Conservation (phyloP, 2,113 vertebrate genomes). For the Salvelinus fontinalis region DNA sequence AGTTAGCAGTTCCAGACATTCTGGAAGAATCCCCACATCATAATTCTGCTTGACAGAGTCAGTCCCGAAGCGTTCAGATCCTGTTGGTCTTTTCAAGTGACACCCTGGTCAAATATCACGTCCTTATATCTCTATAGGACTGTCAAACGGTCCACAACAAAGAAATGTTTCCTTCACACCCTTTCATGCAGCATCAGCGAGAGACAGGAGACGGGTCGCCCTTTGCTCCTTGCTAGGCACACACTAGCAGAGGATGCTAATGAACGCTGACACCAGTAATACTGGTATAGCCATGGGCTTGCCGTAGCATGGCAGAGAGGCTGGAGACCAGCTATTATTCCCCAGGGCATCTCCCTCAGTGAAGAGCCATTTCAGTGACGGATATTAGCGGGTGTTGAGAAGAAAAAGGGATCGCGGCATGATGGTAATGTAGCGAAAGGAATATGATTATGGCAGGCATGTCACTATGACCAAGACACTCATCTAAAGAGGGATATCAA, state of each 20-base stretch:
- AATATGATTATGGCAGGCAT: too few species aligned
- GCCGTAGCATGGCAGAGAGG: background rate
- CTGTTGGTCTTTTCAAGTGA: background rate
- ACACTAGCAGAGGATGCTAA: constrained; percentile 1
- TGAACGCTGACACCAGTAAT: constrained; percentile 21
- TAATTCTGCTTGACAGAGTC: background rate
- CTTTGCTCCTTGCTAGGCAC: too few species aligned
- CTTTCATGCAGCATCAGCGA: too few species aligned
- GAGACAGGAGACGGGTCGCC: too few species aligned
- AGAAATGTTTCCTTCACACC: too few species aligned
- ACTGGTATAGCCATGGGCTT: background rate
- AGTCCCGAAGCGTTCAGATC: background rate
- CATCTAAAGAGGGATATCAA: too few species aligned
- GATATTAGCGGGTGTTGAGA: background rate
- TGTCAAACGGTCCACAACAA: too few species aligned
- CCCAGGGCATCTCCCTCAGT: background rate
- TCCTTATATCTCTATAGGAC: too few species aligned
- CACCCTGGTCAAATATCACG: too few species aligned
- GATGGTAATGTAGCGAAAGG: too few species aligned
- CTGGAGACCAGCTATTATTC: background rate
- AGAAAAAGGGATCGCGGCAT: too few species aligned
- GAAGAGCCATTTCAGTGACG: background rate
- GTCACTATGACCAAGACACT: too few species aligned
- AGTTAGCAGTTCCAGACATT: background rate
- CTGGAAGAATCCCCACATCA: background rate